Conservation (phyloP, 2,888 invertebrate species). For the Tenthredo scrophulariae region DNA sequence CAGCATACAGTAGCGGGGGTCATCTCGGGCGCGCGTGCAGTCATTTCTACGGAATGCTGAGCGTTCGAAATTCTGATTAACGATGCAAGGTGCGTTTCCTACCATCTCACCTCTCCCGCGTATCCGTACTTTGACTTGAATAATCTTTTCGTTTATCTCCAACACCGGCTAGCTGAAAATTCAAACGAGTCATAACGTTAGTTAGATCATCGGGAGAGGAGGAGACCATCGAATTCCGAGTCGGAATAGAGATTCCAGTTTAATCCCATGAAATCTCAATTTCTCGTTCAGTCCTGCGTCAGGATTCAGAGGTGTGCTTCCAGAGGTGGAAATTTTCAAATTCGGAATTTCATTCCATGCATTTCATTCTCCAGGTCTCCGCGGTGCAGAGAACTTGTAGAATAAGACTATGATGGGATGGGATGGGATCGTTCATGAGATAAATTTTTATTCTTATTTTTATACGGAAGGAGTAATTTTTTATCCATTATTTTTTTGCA, state of each 20-base stretch:
- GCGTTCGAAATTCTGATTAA: slow-evolving; percentile 37
- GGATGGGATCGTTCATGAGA: neutral
- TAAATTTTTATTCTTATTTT: neutral
- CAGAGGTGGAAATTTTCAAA: too few species aligned
- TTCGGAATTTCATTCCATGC: too few species aligned
- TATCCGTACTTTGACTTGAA: neutral
- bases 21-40: slow-evolving; percentile 26
- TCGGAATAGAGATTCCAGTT: neutral
- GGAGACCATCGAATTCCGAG: neutral
- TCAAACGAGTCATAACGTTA: neutral
- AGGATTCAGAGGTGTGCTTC: too few species aligned
- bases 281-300: too few species aligned
- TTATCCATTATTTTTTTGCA: neutral
- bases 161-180: neutral
- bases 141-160: neutral
- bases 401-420: neutral
- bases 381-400: neutral
- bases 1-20: slow-evolving; percentile 30
- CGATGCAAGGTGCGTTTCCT: slow-evolving; percentile 16
- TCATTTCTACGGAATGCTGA: slow-evolving; percentile 35
- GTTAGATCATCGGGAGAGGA: neutral
- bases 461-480: neutral
- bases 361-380: neutral
- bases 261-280: neutral
- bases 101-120: slow-evolving; percentile 10